Evolutionary conservation across 2,797 vertebrate genomes (phyloP).

Genomic region (Percopsis omiscomaycus): DNA sequence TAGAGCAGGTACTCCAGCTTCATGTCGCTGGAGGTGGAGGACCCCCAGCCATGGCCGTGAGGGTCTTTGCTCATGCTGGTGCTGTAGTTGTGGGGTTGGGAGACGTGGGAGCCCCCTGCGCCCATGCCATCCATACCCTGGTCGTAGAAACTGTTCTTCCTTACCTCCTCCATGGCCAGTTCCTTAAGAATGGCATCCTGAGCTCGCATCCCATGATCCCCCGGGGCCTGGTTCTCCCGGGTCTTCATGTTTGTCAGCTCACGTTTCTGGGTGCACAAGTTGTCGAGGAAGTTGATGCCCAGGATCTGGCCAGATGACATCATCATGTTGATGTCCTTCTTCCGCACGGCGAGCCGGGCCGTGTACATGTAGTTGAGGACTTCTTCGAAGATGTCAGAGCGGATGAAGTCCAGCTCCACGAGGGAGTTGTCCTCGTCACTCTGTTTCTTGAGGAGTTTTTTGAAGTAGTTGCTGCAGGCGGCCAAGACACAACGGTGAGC

Average conservation of each 20-base stretch:
- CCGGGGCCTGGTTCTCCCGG: conserved; percentile 87
- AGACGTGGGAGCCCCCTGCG: conserved; percentile 86
- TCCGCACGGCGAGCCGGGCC: conserved; percentile 90
- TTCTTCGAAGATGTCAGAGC: conserved; percentile 94
- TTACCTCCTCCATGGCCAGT: conserved; percentile 91
- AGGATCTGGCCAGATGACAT: conserved; percentile 95
- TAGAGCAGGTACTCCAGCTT: conserved; percentile 95
- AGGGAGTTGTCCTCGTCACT: conserved; percentile 94
- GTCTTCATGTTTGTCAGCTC: conserved; percentile 91
- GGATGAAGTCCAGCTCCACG: conserved; percentile 94
- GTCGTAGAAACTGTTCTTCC: conserved; percentile 94
- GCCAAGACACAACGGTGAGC: conserved; percentile 93
- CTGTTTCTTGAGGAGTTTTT: conserved; percentile 95
- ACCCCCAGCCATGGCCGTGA: conserved; percentile 90
- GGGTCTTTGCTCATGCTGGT: conserved; percentile 91
- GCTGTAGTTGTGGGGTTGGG: conserved; percentile 88
- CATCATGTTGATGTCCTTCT: conserved; percentile 96
- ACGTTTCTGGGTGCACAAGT: conserved; percentile 92
- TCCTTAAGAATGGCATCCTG: conserved; percentile 95
- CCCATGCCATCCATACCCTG: conserved; percentile 93
- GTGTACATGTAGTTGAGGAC: conserved; percentile 98
- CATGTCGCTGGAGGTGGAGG: conserved; percentile 87
- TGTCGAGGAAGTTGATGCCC: conserved; percentile 93
- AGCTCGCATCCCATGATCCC: conserved; percentile 89
- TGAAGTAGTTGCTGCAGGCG: conserved; percentile 95